Evolutionary conservation across 2,113 vertebrate species (phyloP).

Genomic region (Psittacus erithacus): DNA sequence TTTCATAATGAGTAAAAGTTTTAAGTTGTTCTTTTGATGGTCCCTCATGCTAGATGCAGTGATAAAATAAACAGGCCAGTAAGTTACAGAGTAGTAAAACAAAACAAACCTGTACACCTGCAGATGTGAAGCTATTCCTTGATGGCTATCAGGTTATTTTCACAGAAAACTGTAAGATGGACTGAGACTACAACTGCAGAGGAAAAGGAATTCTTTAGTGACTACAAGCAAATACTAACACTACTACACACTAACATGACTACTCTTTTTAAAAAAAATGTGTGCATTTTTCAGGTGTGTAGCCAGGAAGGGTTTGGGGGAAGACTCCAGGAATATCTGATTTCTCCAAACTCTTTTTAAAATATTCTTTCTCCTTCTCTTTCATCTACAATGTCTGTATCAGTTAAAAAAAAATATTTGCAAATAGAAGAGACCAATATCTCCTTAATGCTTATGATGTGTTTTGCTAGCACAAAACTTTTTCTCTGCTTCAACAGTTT

Average conservation of each 20-base stretch:
- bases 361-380: not conserved
- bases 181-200: not conserved
- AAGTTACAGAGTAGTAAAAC: not conserved
- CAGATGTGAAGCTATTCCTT: not conserved
- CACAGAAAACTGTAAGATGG: not conserved
- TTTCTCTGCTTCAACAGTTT: not conserved
- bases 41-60: not conserved
- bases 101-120: not conserved
- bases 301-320: not conserved
- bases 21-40: not conserved
- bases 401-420: not conserved
- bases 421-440: not conserved
- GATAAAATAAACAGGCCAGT: not conserved
- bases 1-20: not conserved
- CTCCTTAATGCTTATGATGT: not conserved
- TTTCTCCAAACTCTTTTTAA: not conserved
- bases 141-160: not conserved
- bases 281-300: not conserved
- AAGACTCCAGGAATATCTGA: not conserved
- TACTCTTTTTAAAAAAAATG: not conserved
- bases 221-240: not conserved
- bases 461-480: not conserved
- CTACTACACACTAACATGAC: not conserved
- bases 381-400: not conserved
- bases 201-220: not conserved